These are phyloP conservation scores for Holacanthella duospinosa DNA, from an alignment of 2,888 invertebrate genomes.

Conservation along the genomic window DNA sequence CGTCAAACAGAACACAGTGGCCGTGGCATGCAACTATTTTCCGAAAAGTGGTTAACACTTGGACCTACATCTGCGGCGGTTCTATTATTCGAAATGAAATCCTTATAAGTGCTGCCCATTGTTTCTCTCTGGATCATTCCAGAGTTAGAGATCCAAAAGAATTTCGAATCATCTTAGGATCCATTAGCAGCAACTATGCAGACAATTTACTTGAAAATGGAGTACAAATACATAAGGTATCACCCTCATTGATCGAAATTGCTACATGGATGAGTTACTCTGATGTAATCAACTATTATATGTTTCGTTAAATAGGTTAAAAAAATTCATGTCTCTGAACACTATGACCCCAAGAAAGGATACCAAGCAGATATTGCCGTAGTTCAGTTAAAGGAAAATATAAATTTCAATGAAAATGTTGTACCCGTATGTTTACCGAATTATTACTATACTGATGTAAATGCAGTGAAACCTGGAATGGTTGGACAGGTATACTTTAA, in stretches of 20 bases:
- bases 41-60: not conserved
- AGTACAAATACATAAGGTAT: not conserved
- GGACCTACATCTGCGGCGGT: slow-evolving; percentile 7
- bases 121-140: not conserved
- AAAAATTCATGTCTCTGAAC: not conserved
- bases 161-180: not conserved
- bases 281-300: too few relatives aligned
- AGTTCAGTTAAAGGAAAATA: not conserved
- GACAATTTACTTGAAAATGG: not conserved
- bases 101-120: not conserved
- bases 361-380: slow-evolving; percentile 4
- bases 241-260: not conserved
- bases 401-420: slow-evolving; percentile 1
- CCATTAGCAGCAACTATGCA: not conserved
- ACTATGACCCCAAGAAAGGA: not conserved
- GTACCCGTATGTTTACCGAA: slow-evolving; percentile 1
- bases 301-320: too few relatives aligned
- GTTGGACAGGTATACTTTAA: not conserved
- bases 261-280: too few relatives aligned
- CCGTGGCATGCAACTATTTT: slow-evolving; percentile 9
- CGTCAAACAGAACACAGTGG: not conserved
- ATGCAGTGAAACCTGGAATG: not conserved
- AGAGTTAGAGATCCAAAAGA: not conserved
- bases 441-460: not conserved
- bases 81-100: not conserved